These are phyloP conservation scores for Eulithis prunata DNA, from an alignment of 2,888 invertebrate species.

Conservation along the genomic window DNA sequence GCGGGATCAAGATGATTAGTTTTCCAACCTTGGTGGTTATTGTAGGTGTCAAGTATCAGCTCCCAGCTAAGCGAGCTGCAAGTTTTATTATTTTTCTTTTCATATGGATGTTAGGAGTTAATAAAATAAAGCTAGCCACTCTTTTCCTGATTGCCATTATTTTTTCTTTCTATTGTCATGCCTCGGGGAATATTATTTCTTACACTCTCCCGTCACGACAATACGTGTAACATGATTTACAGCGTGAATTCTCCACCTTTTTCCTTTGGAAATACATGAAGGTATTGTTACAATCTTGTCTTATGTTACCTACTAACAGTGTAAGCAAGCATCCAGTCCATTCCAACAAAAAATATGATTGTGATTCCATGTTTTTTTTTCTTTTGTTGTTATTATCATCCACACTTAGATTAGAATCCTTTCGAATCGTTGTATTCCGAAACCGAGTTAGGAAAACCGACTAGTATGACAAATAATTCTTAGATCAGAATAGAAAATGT, in stretches of 20 bases:
- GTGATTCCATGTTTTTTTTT: background rate
- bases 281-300: background rate
- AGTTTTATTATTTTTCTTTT: too few relatives aligned
- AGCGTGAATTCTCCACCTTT: constrained; percentile 42
- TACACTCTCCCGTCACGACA: constrained; percentile 38
- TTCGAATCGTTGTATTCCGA: background rate
- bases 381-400: too few relatives aligned
- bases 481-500: constrained; percentile 29
- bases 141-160: constrained; percentile 49
- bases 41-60: too few relatives aligned
- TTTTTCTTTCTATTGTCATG: constrained; percentile 46
- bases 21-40: too few relatives aligned
- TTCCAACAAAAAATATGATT: background rate
- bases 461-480: constrained; percentile 25
- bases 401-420: too few relatives aligned
- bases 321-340: background rate
- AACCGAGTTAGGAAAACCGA: constrained; percentile 4
- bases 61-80: too few relatives aligned
- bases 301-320: constrained; percentile 1
- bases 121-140: constrained; percentile 31
- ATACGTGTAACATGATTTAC: constrained; percentile 48
- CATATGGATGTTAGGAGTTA: background rate
- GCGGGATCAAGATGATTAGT: too few relatives aligned
- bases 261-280: constrained; percentile 16
- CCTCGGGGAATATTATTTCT: constrained; percentile 44